Percentiles rank a stretch among this genome's conserved stretches.
Conservation (phyloP, 2,113 vertebrate species). For the Tauraco erythrolophus region DNA sequence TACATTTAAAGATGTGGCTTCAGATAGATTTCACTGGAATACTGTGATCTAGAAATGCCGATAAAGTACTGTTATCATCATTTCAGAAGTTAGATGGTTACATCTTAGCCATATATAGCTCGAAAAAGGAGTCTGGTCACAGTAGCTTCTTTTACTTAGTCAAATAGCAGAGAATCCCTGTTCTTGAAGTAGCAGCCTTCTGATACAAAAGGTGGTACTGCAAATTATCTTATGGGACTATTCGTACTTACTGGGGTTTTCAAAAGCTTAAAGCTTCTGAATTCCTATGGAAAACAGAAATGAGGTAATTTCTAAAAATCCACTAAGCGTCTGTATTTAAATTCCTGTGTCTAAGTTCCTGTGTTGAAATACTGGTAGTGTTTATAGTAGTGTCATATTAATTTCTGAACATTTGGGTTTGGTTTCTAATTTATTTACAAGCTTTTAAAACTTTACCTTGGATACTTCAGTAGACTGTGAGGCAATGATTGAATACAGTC, state of each 20-base stretch:
- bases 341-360: neutral
- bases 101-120: neutral
- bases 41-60: neutral
- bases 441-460: neutral
- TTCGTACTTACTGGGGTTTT: neutral
- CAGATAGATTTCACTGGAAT: neutral
- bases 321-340: accelerated
- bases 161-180: neutral
- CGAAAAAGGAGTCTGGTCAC: neutral
- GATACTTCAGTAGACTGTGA: neutral
- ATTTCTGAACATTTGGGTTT: neutral
- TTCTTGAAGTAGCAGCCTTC: neutral
- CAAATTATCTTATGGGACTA: neutral
- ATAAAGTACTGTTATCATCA: neutral
- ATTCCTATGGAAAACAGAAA: neutral
- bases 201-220: neutral
- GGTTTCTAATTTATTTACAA: neutral
- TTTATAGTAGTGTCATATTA: neutral
- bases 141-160: neutral
- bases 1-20: neutral
- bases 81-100: neutral
- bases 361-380: neutral
- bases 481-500: neutral
- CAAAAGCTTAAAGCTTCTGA: neutral
- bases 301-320: neutral